A percentile compares a stretch with the other conserved stretches of the same genome.
These are phyloP conservation scores for Lasioglossum marginatum DNA, from an alignment of 2,888 invertebrate species.

Conservation along the genomic window DNA sequence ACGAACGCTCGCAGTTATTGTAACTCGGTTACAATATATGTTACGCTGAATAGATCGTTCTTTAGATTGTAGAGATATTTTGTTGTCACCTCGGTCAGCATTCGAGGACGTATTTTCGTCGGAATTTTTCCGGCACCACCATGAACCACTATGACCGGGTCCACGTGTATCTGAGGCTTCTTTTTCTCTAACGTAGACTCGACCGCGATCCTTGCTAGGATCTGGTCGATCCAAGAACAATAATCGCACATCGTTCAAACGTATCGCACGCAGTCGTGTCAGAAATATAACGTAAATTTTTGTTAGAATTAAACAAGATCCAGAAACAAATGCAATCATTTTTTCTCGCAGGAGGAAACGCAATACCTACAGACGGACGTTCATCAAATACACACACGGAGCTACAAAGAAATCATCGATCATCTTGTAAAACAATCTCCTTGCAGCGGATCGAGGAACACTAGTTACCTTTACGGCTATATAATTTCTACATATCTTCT, in stretches of 20 bases:
- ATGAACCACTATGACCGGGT: conserved; percentile 73
- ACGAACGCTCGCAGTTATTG: not conserved
- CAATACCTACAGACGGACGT: conserved; percentile 69
- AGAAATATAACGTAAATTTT: conserved; percentile 30
- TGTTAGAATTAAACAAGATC: not conserved
- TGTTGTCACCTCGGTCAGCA: conserved; percentile 57
- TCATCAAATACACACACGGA: conserved; percentile 48
- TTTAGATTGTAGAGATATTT: not conserved
- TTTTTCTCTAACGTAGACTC: conserved; percentile 33
- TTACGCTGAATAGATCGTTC: not conserved
- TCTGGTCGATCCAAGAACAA: conserved; percentile 73
- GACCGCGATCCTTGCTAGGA: conserved; percentile 50
- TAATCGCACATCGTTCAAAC: conserved; percentile 73
- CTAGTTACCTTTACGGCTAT: not conserved
- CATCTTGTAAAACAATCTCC: conserved; percentile 42
- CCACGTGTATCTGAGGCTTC: conserved; percentile 46
- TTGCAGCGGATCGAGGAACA: conserved; percentile 44
- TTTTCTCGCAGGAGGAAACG: conserved; percentile 68
- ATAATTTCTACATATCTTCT: conserved; percentile 22
- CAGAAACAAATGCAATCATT: conserved; percentile 37
- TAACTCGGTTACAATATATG: not conserved
- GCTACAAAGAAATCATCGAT: conserved; percentile 69
- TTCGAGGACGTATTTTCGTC: conserved; percentile 29
- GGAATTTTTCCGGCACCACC: conserved; percentile 68
- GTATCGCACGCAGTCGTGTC: not conserved